Base-by-base conservation (phyloP, 2,797 vertebrate species). In the Melanotaenia parkinsoni region DNA sequence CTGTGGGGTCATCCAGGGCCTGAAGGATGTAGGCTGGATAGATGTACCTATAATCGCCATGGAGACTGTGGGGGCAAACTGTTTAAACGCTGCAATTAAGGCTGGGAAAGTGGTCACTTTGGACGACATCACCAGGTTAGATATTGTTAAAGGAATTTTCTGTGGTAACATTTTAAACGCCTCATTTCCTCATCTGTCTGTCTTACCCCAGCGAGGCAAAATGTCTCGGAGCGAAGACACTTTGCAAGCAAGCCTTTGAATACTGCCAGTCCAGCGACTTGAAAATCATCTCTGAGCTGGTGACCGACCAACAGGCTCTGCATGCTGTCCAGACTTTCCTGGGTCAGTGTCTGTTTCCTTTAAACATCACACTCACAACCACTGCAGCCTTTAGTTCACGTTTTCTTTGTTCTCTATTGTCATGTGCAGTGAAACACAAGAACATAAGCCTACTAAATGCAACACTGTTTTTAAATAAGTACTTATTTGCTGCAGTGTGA, bases 81-180 rank as follows among this genome's bases (percentile, higher is more conserved):
- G 94, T 68, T 82, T 96, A 28, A 95, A 95, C 1, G 93, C 93
- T 1, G 91, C 95, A 0, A 20, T 95, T 1, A 95, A 91, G 53
- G 94, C 93, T 0, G 91, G 93, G 51, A 81, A 64, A 72, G 28
- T 91, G 37, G 92, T 96, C 64, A 95, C 95, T 3, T 79, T 96
- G 64, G 92, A 94, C 30, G 94, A 95, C 80, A 95, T 96, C 82
- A 95, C 94, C 22, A 96, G 95, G 95, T 96, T 30, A 77, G 80
- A 61, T 4, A 14, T 45, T n/a, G 20, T 51, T 16, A 13, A 24
- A 43, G 5, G 2, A 50, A 28, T 20, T 32, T 45, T 22, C 14
- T 28, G 7, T 22, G 3, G 0, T 8, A 0, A 28, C 3, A 2
- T 10, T 30, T 33, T 9, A 0, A 18, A 32, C 1, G 0, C 43